Evolutionary conservation across 1,140 invertebrate species (phyloP), one percentile per base, ranked within the genome.

Genomic region (Caenorhabditis remanei): DNA sequence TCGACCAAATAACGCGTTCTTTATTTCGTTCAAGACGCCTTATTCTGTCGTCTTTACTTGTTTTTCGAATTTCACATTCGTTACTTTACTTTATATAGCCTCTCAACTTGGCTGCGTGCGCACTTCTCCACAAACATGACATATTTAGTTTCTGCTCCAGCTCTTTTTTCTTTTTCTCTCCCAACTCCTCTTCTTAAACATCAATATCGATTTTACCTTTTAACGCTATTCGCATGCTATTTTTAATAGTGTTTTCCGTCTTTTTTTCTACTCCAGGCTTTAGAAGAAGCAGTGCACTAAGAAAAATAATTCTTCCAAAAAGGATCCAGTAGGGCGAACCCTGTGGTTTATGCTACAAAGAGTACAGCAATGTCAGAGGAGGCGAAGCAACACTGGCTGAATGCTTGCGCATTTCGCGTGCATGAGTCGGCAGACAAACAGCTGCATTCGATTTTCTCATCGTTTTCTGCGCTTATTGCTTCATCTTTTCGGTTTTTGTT

Each of bases 71-170:
- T 71, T 71, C 65, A 14, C n/a, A 43, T 13, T 71, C 65, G 65
- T 71, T 71, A 46, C 41, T 71, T 46, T 71, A 71, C 65, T 71
- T 71, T 71, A 71, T 71, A 71, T 48, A 71, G 41, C 41, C 41
- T 46, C n/a, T 43, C 65, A 46, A 71, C 41, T 71, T 48, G 65
- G 43, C 65, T 71, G 41, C 61, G 24, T 40, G 61, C 61, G 14
- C 46, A 46, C 46, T 79, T 19, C 46, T 79, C 71, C 46, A 48
- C 71, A 79, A 50, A 79, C 71, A 79, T 79, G 71, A 50, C 71
- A 79, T 79, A 48, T 79, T 79, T 79, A 79, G 46, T 79, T 79
- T 79, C 71, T 50, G 46, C 71, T 79, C 71, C 71, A 79, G 46
- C 71, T 79, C 46, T 48, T 79, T 50, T 50, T 79, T 50, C 9